Conservation (phyloP, 2,797 vertebrate genomes). For the Manis pentadactyla region DNA sequence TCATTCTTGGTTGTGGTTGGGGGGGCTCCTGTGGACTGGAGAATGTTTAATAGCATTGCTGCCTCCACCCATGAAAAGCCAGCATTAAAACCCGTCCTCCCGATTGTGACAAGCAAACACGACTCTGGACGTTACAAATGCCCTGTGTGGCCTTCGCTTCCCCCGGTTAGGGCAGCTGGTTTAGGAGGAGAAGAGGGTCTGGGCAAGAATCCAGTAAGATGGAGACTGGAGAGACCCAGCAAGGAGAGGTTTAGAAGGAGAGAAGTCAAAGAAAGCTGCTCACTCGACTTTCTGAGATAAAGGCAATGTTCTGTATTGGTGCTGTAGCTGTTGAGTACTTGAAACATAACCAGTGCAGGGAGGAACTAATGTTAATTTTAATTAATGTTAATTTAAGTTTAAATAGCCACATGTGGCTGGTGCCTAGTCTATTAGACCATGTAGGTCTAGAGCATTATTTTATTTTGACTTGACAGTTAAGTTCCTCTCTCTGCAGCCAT, state of each 20-base stretch:
- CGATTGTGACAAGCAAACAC: background rate
- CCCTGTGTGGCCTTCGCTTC: background rate
- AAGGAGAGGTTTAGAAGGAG: background rate
- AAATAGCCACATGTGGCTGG: background rate
- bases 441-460: background rate
- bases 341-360: background rate
- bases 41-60: background rate
- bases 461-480: background rate
- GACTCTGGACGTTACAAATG: background rate
- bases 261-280: background rate
- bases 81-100: too few relatives aligned
- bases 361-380: background rate
- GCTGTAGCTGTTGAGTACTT: background rate
- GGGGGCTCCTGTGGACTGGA: background rate
- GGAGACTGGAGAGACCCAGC: background rate
- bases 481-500: background rate
- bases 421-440: background rate
- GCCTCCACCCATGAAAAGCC: background rate
- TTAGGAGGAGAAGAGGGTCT: background rate
- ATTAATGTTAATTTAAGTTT: background rate
- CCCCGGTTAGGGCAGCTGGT: background rate
- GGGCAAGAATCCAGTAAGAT: background rate
- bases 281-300: background rate
- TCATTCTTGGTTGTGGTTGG: background rate
- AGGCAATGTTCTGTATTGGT: background rate